Conservation (phyloP, 2,888 invertebrate genomes). For the Cylloceria caligata region DNA sequence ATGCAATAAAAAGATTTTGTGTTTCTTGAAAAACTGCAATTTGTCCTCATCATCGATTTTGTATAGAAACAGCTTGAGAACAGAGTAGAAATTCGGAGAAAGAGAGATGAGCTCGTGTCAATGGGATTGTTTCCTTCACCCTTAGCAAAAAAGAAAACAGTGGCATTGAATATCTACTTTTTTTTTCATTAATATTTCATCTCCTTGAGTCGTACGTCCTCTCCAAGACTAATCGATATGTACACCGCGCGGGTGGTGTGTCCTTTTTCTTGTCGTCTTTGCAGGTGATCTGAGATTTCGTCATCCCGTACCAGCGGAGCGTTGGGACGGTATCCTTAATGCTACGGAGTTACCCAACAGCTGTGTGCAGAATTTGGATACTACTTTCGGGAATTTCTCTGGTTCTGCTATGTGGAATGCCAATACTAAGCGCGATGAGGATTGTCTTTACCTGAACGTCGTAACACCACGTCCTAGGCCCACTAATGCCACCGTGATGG, state of each 20-base stretch:
- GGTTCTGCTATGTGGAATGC: conserved; percentile 98
- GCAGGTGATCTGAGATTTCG: conserved; percentile 91
- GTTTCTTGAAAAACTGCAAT: no score
- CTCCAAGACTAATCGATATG: conserved; percentile 41
- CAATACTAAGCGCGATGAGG: conserved; percentile 96
- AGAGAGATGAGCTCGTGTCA: no score
- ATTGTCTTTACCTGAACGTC: conserved; percentile 97
- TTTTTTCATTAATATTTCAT: background rate
- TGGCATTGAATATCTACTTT: background rate
- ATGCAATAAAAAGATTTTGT: no score
- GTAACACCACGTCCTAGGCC: conserved; percentile 94
- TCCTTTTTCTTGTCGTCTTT: conserved; percentile 29
- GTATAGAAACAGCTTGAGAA: no score
- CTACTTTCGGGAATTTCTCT: conserved; percentile 94
- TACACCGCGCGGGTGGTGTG: conserved; percentile 54
- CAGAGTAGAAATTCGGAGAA: no score
- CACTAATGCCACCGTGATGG: conserved; percentile 93
- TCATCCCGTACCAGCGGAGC: conserved; percentile 93
- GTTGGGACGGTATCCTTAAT: conserved; percentile 92
- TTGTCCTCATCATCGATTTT: no score
- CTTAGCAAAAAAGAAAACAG: background rate
- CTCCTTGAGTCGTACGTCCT: background rate
- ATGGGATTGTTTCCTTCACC: background rate
- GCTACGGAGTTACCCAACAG: conserved; percentile 94
- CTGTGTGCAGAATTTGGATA: conserved; percentile 96